phyloP scores from a whole-genome alignment of 1,140 invertebrate species.

The Sarcophaga peregrina region DNA sequence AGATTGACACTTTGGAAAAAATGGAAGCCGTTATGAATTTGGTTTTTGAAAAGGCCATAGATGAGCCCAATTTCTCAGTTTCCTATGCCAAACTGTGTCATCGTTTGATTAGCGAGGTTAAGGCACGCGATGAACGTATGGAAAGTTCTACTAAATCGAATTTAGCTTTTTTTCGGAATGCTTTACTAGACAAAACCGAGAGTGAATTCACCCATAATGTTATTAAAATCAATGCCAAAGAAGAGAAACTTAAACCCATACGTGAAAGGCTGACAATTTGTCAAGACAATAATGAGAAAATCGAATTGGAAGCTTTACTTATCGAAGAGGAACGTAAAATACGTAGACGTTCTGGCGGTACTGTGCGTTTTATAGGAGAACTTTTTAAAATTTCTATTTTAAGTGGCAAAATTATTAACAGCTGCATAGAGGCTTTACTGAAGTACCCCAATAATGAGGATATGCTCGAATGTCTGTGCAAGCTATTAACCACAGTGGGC shows the following conservation, averaged over 20 bases:
- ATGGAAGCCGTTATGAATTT: conserved; percentile 88
- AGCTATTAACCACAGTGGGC: conserved; percentile 90
- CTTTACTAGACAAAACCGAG: conserved; percentile 63
- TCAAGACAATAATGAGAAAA: conserved; percentile 57
- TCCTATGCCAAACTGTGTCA: conserved; percentile 90
- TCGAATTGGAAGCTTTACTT: conserved; percentile 56
- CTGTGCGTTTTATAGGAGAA: conserved; percentile 86
- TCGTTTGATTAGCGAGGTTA: conserved; percentile 68
- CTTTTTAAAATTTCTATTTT: conserved; percentile 93
- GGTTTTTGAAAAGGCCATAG: conserved; percentile 94
- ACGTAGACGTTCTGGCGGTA: conserved; percentile 85
- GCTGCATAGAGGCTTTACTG: conserved; percentile 84
- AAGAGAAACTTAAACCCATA: conserved; percentile 72
- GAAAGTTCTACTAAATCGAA: conserved; percentile 69
- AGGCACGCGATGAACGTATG: conserved; percentile 66
- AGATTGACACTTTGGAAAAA: conserved; percentile 84
- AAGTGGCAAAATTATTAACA: conserved; percentile 88
- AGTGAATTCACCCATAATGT: conserved; percentile 63
- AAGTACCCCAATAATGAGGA: conserved; percentile 80
- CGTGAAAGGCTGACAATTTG: conserved; percentile 59
- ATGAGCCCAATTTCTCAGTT: conserved; percentile 91
- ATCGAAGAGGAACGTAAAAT: conserved; percentile 82
- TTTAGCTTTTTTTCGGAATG: conserved; percentile 57
- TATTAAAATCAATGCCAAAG: conserved; percentile 68
- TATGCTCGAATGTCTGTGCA: conserved; percentile 91